phyloP scores from a whole-genome alignment of 2,888 invertebrate genomes.

The Halictus ligatus region DNA sequence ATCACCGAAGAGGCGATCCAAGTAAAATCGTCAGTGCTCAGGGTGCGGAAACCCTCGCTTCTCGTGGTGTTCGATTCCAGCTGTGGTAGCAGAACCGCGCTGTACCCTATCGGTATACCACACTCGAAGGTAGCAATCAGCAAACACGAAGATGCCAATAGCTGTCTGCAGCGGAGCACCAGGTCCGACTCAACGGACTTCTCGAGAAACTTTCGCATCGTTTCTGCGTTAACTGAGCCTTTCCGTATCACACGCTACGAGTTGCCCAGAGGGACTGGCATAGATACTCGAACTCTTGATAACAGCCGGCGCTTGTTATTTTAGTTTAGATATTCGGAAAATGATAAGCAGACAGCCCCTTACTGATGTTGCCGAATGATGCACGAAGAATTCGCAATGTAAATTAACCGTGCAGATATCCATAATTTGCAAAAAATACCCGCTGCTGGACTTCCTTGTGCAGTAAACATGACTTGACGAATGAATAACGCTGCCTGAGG shows the following conservation, averaged over 20 bases:
- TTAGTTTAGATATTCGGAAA: too few species aligned
- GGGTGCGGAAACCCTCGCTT: slow-evolving; percentile 78
- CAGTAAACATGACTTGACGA: too few species aligned
- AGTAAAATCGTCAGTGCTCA: slow-evolving; percentile 56
- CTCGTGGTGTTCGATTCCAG: slow-evolving; percentile 84
- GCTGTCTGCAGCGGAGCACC: slow-evolving; percentile 80
- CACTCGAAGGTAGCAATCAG: slow-evolving; percentile 86
- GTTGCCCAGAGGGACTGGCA: background rate
- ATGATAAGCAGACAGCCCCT: too few species aligned
- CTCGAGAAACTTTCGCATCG: background rate
- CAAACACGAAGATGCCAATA: slow-evolving; percentile 86
- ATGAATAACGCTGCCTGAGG: too few species aligned
- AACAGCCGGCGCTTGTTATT: too few species aligned
- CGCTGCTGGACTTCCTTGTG: too few species aligned
- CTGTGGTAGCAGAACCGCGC: slow-evolving; percentile 88
- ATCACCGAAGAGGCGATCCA: slow-evolving; percentile 85
- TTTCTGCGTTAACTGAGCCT: background rate
- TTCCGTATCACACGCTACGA: background rate
- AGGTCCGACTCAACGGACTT: background rate
- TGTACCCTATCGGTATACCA: slow-evolving; percentile 88
- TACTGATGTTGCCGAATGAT: too few species aligned
- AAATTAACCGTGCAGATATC: too few species aligned
- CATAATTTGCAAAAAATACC: too few species aligned
- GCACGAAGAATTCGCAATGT: too few species aligned
- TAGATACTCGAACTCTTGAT: background rate